These are phyloP conservation scores for Macropodus opercularis DNA, from an alignment of 2,797 vertebrate species.

Conservation along the genomic window DNA sequence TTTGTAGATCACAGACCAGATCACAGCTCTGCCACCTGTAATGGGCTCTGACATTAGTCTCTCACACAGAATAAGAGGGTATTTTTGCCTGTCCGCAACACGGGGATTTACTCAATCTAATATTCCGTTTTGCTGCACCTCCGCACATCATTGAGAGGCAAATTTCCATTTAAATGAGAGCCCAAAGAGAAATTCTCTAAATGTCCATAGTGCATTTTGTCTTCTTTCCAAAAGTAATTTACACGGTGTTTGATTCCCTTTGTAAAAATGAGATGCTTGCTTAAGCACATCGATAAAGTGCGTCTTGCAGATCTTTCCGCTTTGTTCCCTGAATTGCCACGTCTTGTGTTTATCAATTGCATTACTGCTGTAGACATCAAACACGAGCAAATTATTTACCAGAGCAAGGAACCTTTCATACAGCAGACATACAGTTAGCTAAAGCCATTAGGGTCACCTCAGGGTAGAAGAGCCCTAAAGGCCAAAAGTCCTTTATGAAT, in stretches of 20 bases:
- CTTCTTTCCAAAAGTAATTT: conserved; percentile 65
- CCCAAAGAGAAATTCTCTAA: conserved; percentile 66
- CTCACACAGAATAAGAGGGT: conserved; percentile 28
- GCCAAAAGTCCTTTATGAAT: conserved; percentile 67
- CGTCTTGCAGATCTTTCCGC: conserved; percentile 27
- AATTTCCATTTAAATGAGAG: conserved; percentile 79
- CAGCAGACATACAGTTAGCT: conserved; percentile 39
- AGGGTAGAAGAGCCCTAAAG: conserved; percentile 54
- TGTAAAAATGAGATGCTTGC: conserved; percentile 56
- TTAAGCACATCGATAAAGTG: conserved; percentile 51
- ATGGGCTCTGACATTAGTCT: conserved; percentile 51
- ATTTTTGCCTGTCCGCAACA: conserved; percentile 44
- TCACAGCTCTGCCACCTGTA: conserved; percentile 42
- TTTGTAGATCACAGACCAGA: conserved; percentile 47
- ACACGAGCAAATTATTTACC: conserved; percentile 23
- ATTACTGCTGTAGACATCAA: conserved; percentile 12
- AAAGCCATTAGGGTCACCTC: conserved; percentile 40
- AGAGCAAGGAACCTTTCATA: conserved; percentile 1
- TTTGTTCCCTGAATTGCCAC: conserved; percentile 48
- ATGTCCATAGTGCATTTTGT: conserved; percentile 65
- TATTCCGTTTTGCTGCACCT: conserved; percentile 70
- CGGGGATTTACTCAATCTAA: conserved; percentile 69
- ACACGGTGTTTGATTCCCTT: conserved; percentile 70
- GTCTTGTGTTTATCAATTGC: conserved; percentile 35
- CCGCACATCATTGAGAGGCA: conserved; percentile 66